Evolutionary conservation across 2,888 invertebrate species (phyloP).

Genomic region (Drosophila nigricruria): DNA sequence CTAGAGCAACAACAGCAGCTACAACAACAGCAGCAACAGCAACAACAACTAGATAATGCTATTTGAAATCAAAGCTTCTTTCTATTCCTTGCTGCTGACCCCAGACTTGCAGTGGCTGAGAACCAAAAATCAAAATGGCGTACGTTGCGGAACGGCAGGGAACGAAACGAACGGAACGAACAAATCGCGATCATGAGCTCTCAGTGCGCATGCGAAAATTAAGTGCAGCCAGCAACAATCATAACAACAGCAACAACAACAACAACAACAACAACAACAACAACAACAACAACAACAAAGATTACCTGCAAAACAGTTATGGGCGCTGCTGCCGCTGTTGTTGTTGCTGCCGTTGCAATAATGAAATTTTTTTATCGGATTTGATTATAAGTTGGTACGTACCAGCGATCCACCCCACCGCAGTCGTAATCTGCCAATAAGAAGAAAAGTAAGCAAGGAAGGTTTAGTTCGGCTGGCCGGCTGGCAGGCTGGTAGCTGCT

Average conservation of each 20-base stretch:
- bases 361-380: slow-evolving; percentile 81
- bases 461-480: slow-evolving; percentile 26
- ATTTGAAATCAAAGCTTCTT: slow-evolving; percentile 78
- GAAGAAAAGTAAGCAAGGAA: slow-evolving; percentile 78
- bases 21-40: slow-evolving; percentile 18
- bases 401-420: slow-evolving; percentile 69
- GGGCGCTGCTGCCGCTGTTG: slow-evolving; percentile 52
- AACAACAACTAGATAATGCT: slow-evolving; percentile 43
- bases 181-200: slow-evolving; percentile 81
- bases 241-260: slow-evolving; percentile 67
- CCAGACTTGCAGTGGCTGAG: slow-evolving; percentile 64
- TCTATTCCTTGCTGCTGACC: slow-evolving; percentile 75
- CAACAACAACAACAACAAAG: slow-evolving; percentile 38
- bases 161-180: slow-evolving; percentile 53
- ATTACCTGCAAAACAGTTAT: slow-evolving; percentile 79
- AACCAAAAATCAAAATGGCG: slow-evolving; percentile 73
- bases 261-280: slow-evolving; percentile 26
- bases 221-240: slow-evolving; percentile 78
- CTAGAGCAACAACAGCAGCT: slow-evolving; percentile 41
- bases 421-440: slow-evolving; percentile 78
- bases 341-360: slow-evolving; percentile 57
- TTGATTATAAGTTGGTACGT: slow-evolving; percentile 76
- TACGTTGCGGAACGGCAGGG: slow-evolving; percentile 42
- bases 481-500: slow-evolving; percentile 48
- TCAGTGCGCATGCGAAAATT: slow-evolving; percentile 79